Evolutionary conservation across 2,888 invertebrate species (phyloP), one percentile per base, ranked within the genome.

Genomic region (Biston betularia): DNA sequence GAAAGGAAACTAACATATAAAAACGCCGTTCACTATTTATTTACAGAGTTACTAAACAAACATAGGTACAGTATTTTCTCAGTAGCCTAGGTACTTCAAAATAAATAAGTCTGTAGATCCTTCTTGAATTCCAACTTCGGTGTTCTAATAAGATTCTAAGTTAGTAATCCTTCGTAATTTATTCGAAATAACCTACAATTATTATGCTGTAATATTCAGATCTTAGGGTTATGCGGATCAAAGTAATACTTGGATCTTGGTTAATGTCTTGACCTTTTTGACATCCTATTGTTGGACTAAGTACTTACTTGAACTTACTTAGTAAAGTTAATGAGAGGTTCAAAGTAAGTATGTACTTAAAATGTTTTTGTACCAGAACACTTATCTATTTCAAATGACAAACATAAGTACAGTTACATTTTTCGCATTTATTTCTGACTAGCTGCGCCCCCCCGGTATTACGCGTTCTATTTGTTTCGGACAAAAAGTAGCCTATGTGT

Each of bases 111-210:
- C 58, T 54, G 44, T 63, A 55, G 45, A n/a, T 52, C 14, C 24
- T 35, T 12, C 63, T 57, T 46, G 63, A 57, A 66, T 64, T 45
- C 42, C 59, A 45, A 62, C 50, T 40, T 54, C 54, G 52, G 48
- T 59, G 50, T 55, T 50, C 40, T 55, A 64, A 72, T 75, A 71
- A 76, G 72, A 75, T 76, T 75, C 72, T 69, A 68, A 70, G 70
- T 71, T 75, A 72, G 73, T 76, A 77, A 78, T 79, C 66, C 72
- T 63, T 42, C 53, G 74, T 78, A 78, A 79, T 80, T 80, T 80
- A 79, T 81, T 72, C 75, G 67, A 76, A 72, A 77, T 76, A 77
- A 73, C 74, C 64, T 70, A 71, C 76, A 76, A 78, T 80, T 77
- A 11, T 1, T 45, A 81, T 79, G 71, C 70, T 75, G 73, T 78